Conservation (phyloP, 2,113 vertebrate genomes). For the Chrysemys picta region DNA sequence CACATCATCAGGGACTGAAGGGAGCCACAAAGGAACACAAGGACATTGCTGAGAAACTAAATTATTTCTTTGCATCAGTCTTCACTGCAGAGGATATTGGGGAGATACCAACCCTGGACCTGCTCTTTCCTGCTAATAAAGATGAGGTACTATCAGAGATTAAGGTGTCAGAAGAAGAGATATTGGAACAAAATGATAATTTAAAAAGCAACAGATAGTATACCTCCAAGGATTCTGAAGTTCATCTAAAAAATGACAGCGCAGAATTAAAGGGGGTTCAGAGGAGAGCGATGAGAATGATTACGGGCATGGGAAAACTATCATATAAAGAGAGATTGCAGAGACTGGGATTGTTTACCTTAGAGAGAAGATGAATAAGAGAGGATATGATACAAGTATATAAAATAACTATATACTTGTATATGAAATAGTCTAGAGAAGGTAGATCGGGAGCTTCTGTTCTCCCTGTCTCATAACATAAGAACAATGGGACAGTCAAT, state of each 20-base stretch:
- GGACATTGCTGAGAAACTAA: neutral
- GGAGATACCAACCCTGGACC: neutral
- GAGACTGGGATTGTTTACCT: neutral
- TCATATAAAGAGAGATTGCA: neutral
- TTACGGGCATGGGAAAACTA: neutral
- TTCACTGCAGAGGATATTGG: neutral
- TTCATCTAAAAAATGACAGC: neutral
- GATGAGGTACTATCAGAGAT: neutral
- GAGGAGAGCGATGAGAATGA: slow-evolving; percentile 24
- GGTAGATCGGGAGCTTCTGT: neutral
- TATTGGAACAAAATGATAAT: neutral
- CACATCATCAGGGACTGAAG: neutral
- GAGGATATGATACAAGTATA: neutral
- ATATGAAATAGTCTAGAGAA: neutral
- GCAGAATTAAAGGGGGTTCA: neutral
- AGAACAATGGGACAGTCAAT: neutral
- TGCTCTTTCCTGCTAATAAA: neutral
- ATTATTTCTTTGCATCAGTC: neutral
- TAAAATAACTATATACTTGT: neutral
- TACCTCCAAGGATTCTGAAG: slow-evolving; percentile 4
- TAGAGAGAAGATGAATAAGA: neutral
- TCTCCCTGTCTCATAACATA: neutral
- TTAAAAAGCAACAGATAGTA: neutral
- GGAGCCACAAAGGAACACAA: neutral
- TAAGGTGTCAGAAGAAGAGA: neutral